Base-by-base conservation (phyloP, 1,140 invertebrate species). In the Drosophila sproati region DNA sequence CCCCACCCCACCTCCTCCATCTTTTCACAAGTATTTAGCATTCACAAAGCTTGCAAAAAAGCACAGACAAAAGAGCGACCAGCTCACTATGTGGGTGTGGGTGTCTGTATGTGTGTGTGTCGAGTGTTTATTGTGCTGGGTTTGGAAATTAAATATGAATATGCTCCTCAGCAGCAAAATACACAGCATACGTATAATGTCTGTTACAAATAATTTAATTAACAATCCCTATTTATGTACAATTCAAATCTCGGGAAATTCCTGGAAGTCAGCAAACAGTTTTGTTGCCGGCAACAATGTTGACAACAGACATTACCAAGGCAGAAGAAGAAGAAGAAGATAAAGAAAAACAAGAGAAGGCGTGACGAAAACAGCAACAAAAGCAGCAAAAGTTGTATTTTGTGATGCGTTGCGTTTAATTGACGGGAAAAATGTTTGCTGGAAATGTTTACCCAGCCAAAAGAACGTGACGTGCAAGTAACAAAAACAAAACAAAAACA, bases 21-120 rank as follows among this genome's bases (percentile, higher is more conserved):
- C 48, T 73, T 72, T 78, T 87, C 45, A 74, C 67, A 35, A 51
- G 52, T 63, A 82, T 82, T 87, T 87, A 76, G 79, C 76, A 87
- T 82, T 73, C 83, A 87, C 82, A 86, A 86, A 86, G 82, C 74
- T 20, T 20, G 59, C 63, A 78, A 67, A 87, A 78, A 68, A 82
- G 67, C 70, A 62, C 64, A 79, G 82, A 87, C 79, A 87, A 87
- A 87, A 73, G 79, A 52, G 52, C 41, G 37, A 50, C 35, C 2
- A n/a, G 29, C 37, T 61, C 37, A 29, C 39, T 39, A 4, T 35
- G 20, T 37, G 31, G 28, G 39, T 45, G 48, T 63, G 29, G 29
- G 39, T 45, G 48, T 63, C n/a, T 57, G 29, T 59, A 43, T 51
- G 34, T 68, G 57, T 60, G 37, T 47, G 39, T 43, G 41, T 60